Evolutionary conservation across 2,797 vertebrate genomes (phyloP).

Genomic region (Macroramphosus scolopax): DNA sequence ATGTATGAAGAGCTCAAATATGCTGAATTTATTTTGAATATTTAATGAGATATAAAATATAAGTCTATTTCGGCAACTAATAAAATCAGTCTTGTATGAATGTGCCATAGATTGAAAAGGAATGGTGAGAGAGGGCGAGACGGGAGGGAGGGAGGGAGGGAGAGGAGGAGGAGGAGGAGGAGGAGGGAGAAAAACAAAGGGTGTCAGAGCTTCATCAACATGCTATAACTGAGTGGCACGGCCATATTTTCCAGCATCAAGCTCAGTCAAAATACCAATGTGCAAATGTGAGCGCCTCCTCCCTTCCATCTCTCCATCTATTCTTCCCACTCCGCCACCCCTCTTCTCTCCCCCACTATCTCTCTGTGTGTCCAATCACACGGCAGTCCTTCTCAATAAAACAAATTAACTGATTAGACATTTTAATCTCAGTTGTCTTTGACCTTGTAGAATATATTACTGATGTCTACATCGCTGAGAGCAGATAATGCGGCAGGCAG

Average conservation of each 20-base stretch:
- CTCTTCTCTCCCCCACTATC: conserved; percentile 44
- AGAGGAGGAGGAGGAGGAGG: conserved; percentile 5
- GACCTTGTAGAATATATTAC: conserved; percentile 86
- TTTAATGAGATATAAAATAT: conserved; percentile 87
- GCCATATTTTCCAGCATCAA: conserved; percentile 74
- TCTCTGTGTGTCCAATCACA: conserved; percentile 79
- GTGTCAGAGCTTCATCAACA: conserved; percentile 80
- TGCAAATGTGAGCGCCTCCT: conserved; percentile 67
- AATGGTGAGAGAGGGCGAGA: conserved; percentile 58
- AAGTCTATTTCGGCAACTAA: conserved; percentile 84
- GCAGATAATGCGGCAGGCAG: conserved; percentile 74
- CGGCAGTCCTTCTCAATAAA: conserved; percentile 83
- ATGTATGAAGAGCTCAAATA: conserved; percentile 86
- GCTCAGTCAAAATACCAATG: conserved; percentile 80
- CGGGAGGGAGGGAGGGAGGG: conserved; percentile 24
- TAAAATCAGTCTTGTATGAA: conserved; percentile 84
- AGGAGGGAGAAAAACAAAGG: conserved; percentile 65
- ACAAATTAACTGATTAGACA: conserved; percentile 89
- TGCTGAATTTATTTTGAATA: conserved; percentile 86
- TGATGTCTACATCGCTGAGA: conserved; percentile 77
- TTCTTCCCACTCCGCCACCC: conserved; percentile 35
- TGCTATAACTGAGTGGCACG: conserved; percentile 76
- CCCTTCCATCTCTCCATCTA: conserved; percentile 61
- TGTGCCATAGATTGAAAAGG: conserved; percentile 78
- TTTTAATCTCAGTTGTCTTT: conserved; percentile 87